These are phyloP conservation scores for Pangasius sanitwongsei DNA, from an alignment of 2,797 vertebrate genomes.

Conservation along the genomic window DNA sequence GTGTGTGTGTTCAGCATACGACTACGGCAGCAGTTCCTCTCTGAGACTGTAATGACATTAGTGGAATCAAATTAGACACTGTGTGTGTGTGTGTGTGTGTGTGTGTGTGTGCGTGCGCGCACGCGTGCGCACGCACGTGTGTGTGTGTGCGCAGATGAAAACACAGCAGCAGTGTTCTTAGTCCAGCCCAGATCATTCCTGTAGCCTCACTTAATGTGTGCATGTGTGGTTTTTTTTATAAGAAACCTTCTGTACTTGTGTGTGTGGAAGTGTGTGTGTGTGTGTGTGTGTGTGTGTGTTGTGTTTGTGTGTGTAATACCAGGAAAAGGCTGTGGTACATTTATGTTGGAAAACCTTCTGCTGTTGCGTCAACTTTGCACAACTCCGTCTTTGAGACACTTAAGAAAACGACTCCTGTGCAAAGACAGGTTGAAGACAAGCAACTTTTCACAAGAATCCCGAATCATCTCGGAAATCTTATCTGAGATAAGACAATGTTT, in stretches of 20 bases:
- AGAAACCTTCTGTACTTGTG: conserved; percentile 6
- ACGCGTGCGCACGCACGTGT: background rate
- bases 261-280: background rate
- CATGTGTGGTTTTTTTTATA: background rate
- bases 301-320: background rate
- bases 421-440: background rate
- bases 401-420: background rate
- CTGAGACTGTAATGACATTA: background rate
- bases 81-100: background rate
- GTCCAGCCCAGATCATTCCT: background rate
- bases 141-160: background rate
- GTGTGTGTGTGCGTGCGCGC: background rate
- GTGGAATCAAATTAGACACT: background rate
- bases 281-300: too few relatives aligned
- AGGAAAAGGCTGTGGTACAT: background rate
- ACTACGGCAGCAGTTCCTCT: background rate
- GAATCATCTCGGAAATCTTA: background rate
- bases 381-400: background rate
- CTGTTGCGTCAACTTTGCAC: background rate
- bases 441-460: background rate
- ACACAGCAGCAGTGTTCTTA: background rate
- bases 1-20: background rate
- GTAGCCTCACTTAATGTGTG: background rate
- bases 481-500: background rate
- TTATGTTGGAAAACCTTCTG: conserved; percentile 2